These are phyloP conservation scores for Deroplatys truncata DNA, from an alignment of 2,888 invertebrate genomes.

Conservation along the genomic window DNA sequence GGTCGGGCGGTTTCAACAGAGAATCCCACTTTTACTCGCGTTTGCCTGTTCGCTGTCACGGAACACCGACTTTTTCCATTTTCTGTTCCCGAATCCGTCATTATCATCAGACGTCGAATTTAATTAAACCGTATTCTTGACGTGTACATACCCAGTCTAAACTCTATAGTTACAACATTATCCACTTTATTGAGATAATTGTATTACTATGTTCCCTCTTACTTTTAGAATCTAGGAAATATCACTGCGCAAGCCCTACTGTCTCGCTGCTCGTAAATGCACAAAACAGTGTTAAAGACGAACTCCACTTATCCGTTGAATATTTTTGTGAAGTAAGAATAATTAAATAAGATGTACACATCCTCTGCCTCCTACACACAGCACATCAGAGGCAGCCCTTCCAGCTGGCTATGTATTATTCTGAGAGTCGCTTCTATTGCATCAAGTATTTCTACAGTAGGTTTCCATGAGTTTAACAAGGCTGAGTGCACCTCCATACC, in stretches of 20 bases:
- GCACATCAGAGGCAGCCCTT: too few relatives aligned
- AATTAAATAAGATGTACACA: too few relatives aligned
- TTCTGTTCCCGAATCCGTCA: not conserved
- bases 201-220: not conserved
- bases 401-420: too few relatives aligned
- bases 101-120: not conserved
- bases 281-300: too few relatives aligned
- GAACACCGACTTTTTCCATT: not conserved
- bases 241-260: not conserved
- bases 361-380: too few relatives aligned
- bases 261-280: not conserved
- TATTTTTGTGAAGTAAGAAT: too few relatives aligned
- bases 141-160: not conserved
- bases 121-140: not conserved
- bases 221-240: not conserved
- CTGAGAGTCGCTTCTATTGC: too few relatives aligned
- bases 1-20: not conserved
- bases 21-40: not conserved
- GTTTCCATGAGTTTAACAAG: too few relatives aligned
- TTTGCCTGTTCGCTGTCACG: not conserved
- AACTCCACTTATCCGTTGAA: too few relatives aligned
- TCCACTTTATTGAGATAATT: not conserved
- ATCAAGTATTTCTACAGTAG: too few relatives aligned
- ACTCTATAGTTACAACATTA: not conserved
- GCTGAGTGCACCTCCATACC: too few relatives aligned